phyloP scores from a whole-genome alignment of 2,888 invertebrate genomes.

The Halocaridina rubra region DNA sequence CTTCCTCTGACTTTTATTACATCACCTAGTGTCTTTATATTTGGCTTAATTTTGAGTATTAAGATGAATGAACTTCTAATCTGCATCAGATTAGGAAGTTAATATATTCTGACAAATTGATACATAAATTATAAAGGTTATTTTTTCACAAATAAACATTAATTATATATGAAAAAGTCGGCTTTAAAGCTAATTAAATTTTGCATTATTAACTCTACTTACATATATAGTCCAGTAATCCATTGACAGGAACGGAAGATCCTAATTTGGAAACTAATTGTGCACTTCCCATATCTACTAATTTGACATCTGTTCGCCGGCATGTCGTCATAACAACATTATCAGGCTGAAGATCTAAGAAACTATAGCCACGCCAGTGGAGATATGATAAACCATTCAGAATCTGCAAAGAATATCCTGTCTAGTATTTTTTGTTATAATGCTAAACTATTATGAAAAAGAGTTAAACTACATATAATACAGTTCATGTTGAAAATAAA shows the following conservation, averaged over 20 bases:
- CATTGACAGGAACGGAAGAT: conserved; percentile 77
- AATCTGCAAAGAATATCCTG: conserved; percentile 72
- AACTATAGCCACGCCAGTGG: conserved; percentile 92
- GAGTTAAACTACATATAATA: too few relatives aligned
- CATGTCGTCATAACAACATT: conserved; percentile 93
- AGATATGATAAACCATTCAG: conserved; percentile 92
- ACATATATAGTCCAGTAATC: conserved; percentile 82
- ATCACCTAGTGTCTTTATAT: too few relatives aligned
- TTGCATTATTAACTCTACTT: conserved; percentile 31
- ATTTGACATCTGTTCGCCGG: conserved; percentile 85
- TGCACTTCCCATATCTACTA: conserved; percentile 92
- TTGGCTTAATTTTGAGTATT: too few relatives aligned
- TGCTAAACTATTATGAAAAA: too few relatives aligned
- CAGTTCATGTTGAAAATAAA: too few relatives aligned
- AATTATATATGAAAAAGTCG: neutral
- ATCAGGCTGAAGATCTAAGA: conserved; percentile 92
- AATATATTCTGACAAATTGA: too few relatives aligned
- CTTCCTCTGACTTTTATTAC: too few relatives aligned
- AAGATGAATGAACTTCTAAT: too few relatives aligned
- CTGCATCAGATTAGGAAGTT: too few relatives aligned
- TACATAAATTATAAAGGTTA: too few relatives aligned
- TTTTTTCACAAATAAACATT: too few relatives aligned
- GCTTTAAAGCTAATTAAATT: neutral
- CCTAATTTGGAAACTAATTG: conserved; percentile 85
- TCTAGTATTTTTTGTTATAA: too few relatives aligned